Conservation (phyloP, 2,797 vertebrate species). For the Myioborus miniatus region DNA sequence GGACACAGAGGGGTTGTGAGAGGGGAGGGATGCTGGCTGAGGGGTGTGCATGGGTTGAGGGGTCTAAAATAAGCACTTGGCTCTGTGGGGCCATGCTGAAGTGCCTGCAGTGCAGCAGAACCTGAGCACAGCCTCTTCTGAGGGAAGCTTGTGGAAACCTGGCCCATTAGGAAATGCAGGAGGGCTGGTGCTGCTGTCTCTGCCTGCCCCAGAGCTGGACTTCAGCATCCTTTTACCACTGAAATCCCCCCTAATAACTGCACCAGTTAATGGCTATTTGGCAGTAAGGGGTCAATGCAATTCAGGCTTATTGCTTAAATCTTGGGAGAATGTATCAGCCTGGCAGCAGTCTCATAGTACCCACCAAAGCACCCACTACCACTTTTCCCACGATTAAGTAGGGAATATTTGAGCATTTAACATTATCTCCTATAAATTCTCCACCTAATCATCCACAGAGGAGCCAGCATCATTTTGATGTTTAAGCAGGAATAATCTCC, state of each 20-base stretch:
- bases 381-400: background rate
- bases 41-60: background rate
- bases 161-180: fast-evolving
- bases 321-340: background rate
- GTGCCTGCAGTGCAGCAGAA: background rate
- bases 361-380: background rate
- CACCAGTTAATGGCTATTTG: background rate
- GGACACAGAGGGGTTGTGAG: background rate
- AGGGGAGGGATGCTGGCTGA: fast-evolving
- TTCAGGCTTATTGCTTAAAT: background rate
- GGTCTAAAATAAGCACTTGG: background rate
- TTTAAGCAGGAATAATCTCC: background rate
- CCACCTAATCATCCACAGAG: background rate
- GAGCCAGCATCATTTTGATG: background rate
- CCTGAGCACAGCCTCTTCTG: background rate
- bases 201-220: background rate
- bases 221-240: background rate
- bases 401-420: background rate
- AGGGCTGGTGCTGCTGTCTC: background rate
- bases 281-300: background rate
- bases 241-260: background rate
- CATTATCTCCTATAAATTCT: background rate
- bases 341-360: background rate
- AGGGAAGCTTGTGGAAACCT: background rate
- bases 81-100: fast-evolving